Evolutionary conservation across 1,140 invertebrate species (phyloP).

Genomic region (Sogatella furcifera): DNA sequence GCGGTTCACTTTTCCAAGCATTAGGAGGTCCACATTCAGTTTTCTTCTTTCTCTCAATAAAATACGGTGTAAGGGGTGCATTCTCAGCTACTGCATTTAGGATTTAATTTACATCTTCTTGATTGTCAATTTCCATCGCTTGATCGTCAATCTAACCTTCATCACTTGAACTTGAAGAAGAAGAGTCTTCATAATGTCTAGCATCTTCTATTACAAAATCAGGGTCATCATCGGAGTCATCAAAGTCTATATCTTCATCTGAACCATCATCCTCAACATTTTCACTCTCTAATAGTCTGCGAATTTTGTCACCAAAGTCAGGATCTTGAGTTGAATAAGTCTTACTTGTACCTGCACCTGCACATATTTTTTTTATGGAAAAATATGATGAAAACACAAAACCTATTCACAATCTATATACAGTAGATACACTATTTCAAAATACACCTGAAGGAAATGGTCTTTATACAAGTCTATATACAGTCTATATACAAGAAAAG

Average conservation of each 20-base stretch:
- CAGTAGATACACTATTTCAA: too few relatives aligned
- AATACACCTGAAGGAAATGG: too few relatives aligned
- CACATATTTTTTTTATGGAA: not conserved
- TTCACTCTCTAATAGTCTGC: too few relatives aligned
- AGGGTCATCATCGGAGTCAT: conserved; percentile 6
- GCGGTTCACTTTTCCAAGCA: not conserved
- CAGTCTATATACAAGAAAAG: too few relatives aligned
- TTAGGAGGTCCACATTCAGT: conserved; percentile 1
- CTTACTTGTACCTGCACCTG: not conserved
- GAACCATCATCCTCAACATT: too few relatives aligned
- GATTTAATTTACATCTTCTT: not conserved
- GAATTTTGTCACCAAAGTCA: not conserved
- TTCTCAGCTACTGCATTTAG: too few relatives aligned
- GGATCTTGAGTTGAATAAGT: not conserved
- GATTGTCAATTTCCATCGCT: not conserved
- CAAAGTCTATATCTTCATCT: too few relatives aligned
- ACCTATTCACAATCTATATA: too few relatives aligned
- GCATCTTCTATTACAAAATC: not conserved
- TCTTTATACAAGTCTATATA: too few relatives aligned
- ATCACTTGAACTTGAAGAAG: not conserved
- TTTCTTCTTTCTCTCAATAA: not conserved
- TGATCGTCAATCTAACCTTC: not conserved
- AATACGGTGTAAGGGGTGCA: not conserved
- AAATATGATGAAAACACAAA: not conserved
- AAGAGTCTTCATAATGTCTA: not conserved